Evolutionary conservation across 2,113 vertebrate genomes (phyloP), one percentile per base, ranked within the genome.

Genomic region (Nesoenas mayeri): DNA sequence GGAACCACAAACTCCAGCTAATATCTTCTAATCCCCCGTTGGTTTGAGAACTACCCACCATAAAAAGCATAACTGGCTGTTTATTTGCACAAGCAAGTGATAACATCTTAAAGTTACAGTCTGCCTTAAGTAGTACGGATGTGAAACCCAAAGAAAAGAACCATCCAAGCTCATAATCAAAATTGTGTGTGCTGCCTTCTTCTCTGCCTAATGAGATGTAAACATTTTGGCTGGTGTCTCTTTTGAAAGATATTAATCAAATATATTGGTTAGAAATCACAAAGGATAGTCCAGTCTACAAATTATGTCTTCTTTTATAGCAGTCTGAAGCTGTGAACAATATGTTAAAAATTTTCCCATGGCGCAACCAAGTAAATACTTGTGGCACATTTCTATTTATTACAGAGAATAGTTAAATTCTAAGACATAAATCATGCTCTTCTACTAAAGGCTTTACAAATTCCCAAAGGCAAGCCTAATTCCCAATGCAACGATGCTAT

Each of bases 321-420:
- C 95, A 93, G 96, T 98, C 97, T 98, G 96, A 97, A 98, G 97
- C 97, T 97, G 96, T 94, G 94, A 96, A 94, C 93, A 96, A 97
- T 97, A 97, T 97, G 97, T 97, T 97, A 97, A 95, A 97, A 98
- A 98, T 97, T 98, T 98, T 98, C 97, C 97, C 97, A 97, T 98
- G 97, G 97, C 89, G 75, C 95, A 98, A 98, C 97, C 95, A 96
- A 97, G 89, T 92, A 95, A 97, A 98, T 98, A 97, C 95, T 98
- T 98, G 97, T 97, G 97, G 97, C 95, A 91, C 96, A 97, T 98
- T 98, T 97, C 97, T 97, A 97, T 97, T 98, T 98, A 96, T 98
- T 98, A 96, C 96, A 97, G 97, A 98, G 96, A 98, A 97, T 97
- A 95, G 96, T 97, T 96, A 97, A 98, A 97, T 97, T 96, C 93